Evolutionary conservation across 2,113 vertebrate genomes (phyloP).

Genomic region (Xenopus borealis): DNA sequence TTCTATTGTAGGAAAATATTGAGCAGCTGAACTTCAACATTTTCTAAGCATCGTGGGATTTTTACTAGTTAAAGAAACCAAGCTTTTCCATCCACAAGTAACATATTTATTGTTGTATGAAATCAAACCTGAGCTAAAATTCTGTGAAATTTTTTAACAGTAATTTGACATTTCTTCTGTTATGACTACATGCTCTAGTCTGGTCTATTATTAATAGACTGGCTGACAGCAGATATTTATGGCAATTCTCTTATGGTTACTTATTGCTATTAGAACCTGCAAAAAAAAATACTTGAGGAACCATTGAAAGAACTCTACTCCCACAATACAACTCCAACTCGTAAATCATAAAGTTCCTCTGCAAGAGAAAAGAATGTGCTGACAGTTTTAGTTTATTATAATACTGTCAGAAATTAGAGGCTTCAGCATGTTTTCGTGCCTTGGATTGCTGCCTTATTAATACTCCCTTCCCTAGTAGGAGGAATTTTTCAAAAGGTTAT

Average conservation of each 20-base stretch:
- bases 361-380: conserved; percentile 18
- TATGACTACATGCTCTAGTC: no score
- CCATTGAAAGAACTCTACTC: neutral
- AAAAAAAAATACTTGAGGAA: neutral
- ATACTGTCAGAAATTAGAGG: conserved; percentile 4
- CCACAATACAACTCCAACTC: neutral
- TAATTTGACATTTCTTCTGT: no score
- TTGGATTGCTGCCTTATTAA: conserved; percentile 20
- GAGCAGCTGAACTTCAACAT: no score
- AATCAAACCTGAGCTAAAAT: no score
- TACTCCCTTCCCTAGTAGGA: neutral
- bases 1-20: no score
- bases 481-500: neutral
- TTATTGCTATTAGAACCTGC: conserved; percentile 7
- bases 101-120: no score
- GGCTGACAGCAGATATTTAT: conserved; percentile 4
- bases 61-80: no score
- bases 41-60: no score
- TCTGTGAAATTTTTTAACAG: no score
- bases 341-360: neutral
- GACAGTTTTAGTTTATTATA: conserved; percentile 8
- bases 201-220: neutral
- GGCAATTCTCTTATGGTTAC: neutral
- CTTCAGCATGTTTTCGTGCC: neutral
- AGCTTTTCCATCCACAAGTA: no score